Evolutionary conservation across 2,797 vertebrate species (phyloP), one percentile per base, ranked within the genome.

Genomic region (Tapera naevia): DNA sequence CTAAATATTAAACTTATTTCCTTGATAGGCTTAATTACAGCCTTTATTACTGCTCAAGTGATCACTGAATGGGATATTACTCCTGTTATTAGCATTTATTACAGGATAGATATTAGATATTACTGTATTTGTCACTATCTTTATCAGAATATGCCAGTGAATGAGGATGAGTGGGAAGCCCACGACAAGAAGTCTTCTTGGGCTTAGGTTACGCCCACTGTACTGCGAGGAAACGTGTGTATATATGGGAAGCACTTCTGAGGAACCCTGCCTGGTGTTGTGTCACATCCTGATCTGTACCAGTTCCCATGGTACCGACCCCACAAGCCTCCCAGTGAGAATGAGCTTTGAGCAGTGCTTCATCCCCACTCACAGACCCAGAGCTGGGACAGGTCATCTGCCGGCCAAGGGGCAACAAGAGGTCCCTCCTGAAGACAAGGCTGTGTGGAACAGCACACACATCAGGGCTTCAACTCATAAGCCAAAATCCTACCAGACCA

Each of bases 1-100:
- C 94, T 92, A 94, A 94, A 95, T 91, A 94, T 94, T 93, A 85
- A 95, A 94, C 79, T 95, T 92, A 88, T 91, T 97, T 96, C 86
- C 91, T 91, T 86, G 88, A 93, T 93, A 95, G 86, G 91, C 73
- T 91, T 95, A 97, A 96, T 97, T 97, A 95, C 85, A 97, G 93
- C 73, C 78, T 91, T 95, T 76, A 60, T 35, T 94, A 92, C 95
- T 92, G 81, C 89, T 91, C 75, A 69, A 94, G 78, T 33, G 72
- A 94, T 94, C 88, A 41, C 35, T 33, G 86, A 91, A 82, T n/a
- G 75, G 88, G 78, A 74, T 94, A 91, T 80, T 89, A 89, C 72
- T 95, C 92, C 84, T 8, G 5, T 91, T 94, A 89, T 95, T 93
- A 96, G 93, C 79, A 78, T 93, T 93, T 93, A 95, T 96, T 94